Conservation (phyloP, 2,113 vertebrate genomes). For the Nestor notabilis region DNA sequence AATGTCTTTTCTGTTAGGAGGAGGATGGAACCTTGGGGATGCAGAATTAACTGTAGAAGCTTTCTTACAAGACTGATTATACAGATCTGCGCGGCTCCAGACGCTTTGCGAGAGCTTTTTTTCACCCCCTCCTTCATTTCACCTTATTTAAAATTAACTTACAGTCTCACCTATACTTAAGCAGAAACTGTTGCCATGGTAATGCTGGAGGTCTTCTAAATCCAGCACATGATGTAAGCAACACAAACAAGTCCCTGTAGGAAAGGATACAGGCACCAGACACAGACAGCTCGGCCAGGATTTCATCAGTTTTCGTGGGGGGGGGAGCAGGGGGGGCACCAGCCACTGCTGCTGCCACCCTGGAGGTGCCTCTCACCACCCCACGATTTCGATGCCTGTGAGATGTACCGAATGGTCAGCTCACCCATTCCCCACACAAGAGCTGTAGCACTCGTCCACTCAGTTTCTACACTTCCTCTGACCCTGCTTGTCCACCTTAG, state of each 20-base stretch:
- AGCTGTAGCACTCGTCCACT: neutral
- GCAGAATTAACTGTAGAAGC: neutral
- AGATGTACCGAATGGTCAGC: neutral
- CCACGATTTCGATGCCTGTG: neutral
- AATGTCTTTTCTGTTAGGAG: neutral
- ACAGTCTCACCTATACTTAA: constrained; percentile 71
- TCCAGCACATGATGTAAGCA: constrained; percentile 38
- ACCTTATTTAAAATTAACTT: constrained; percentile 75
- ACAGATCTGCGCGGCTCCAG: neutral
- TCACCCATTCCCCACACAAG: neutral
- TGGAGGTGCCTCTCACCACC: accelerated
- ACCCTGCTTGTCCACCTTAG: neutral
- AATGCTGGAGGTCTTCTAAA: constrained; percentile 60
- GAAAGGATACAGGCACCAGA: neutral
- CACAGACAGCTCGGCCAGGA: neutral
- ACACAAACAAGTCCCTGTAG: neutral
- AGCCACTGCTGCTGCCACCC: neutral
- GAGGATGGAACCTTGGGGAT: neutral
- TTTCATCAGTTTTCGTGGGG: too few relatives aligned
- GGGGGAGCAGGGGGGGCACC: neutral
- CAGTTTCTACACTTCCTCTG: neutral
- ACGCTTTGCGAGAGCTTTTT: constrained; percentile 16
- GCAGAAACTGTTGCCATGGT: constrained; percentile 64
- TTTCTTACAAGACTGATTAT: neutral
- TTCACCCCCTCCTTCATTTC: constrained; percentile 11